A percentile compares a stretch with the other conserved stretches of the same genome.
Evolutionary conservation across 2,113 vertebrate genomes (phyloP).

Genomic region (Mirounga angustirostris): DNA sequence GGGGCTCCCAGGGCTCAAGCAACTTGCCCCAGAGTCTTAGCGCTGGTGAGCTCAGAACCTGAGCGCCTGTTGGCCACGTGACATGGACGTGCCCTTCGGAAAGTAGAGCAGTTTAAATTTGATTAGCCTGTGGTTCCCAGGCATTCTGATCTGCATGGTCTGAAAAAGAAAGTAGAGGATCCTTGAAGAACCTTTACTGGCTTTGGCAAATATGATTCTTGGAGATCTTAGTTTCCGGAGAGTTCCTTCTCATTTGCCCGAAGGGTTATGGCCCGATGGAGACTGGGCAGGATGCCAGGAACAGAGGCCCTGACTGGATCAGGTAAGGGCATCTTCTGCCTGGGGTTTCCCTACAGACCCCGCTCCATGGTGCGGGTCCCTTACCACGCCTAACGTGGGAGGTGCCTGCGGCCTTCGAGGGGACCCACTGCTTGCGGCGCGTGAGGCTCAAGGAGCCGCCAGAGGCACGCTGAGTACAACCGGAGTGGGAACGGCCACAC

Average conservation of each 20-base stretch:
- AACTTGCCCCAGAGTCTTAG: neutral
- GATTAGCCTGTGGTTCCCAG: neutral
- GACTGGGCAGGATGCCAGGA: neutral
- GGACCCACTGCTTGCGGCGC: neutral
- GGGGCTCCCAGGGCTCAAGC: neutral
- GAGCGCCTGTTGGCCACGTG: neutral
- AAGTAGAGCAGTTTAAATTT: neutral
- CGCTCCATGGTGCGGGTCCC: neutral
- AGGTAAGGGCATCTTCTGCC: neutral
- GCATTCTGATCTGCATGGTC: neutral
- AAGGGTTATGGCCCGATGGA: neutral
- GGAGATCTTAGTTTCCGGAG: neutral
- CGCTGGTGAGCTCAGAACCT: neutral
- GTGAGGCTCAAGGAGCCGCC: neutral
- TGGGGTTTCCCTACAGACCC: neutral
- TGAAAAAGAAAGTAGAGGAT: neutral
- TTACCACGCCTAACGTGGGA: neutral
- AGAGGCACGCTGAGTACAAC: neutral
- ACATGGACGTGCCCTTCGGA: neutral
- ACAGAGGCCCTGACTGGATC: neutral
- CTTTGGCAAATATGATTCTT: neutral
- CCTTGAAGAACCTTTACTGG: neutral
- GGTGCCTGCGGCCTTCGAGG: neutral
- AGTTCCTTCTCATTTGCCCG: neutral
- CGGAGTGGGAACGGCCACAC: neutral